Evolutionary conservation across 2,113 vertebrate species (phyloP).

Genomic region (Columba janthina): DNA sequence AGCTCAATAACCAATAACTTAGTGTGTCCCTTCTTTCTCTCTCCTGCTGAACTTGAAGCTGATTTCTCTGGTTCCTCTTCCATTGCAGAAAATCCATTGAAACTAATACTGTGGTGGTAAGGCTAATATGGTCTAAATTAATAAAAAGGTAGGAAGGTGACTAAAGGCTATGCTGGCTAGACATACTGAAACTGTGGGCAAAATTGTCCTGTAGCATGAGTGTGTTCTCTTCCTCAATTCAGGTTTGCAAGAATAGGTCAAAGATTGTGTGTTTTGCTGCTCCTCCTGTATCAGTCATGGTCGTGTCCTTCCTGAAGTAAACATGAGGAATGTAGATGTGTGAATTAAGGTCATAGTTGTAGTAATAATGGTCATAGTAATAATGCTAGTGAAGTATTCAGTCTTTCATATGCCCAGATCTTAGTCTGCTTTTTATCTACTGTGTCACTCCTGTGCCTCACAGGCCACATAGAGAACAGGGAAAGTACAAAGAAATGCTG

Average conservation of each 20-base stretch:
- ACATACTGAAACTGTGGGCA: neutral
- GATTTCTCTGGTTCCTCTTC: neutral
- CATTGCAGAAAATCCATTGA: neutral
- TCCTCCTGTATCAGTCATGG: neutral
- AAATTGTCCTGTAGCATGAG: neutral
- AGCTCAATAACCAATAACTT: neutral
- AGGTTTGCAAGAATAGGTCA: neutral
- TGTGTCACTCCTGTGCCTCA: neutral
- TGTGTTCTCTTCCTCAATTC: fast-evolving
- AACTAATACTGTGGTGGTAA: neutral
- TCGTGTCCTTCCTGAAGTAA: fast-evolving
- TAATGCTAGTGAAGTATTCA: neutral
- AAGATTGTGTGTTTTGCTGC: neutral
- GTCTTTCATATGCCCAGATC: neutral
- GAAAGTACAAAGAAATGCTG: neutral
- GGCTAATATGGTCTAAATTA: neutral
- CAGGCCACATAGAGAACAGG: neutral
- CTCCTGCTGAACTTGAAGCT: neutral
- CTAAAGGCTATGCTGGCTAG: neutral
- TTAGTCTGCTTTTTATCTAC: neutral
- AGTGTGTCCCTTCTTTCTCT: neutral
- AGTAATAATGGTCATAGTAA: neutral
- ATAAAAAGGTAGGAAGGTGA: neutral
- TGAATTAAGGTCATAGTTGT: fast-evolving
- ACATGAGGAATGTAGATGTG: fast-evolving